Percentiles rank a stretch among this genome's conserved stretches.
These are phyloP conservation scores for Lycaena phlaeas DNA, from an alignment of 2,888 invertebrate genomes.

Conservation along the genomic window DNA sequence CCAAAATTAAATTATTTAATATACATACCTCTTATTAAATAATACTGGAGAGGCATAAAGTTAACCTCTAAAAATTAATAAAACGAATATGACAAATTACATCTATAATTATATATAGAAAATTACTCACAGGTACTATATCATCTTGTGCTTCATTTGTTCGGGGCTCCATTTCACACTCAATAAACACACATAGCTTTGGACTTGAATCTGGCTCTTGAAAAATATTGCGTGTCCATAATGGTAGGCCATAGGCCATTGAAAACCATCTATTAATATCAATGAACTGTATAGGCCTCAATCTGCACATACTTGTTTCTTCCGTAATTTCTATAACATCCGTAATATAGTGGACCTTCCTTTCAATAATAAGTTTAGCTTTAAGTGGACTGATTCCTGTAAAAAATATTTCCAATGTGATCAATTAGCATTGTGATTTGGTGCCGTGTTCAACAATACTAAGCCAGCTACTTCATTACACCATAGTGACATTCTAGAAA, in stretches of 20 bases:
- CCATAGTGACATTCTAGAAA: too few species aligned
- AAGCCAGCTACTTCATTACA: too few species aligned
- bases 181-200: constrained; percentile 56
- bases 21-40: too few species aligned
- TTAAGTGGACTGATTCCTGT: constrained; percentile 3
- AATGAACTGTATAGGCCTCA: constrained; percentile 61
- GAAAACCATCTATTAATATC: constrained; percentile 62
- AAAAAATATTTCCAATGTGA: not conserved
- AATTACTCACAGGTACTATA: constrained; percentile 37
- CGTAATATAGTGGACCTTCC: constrained; percentile 3
- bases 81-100: too few species aligned
- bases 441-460: too few species aligned
- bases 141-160: constrained; percentile 37
- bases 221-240: constrained; percentile 45
- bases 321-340: constrained; percentile 63
- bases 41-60: too few species aligned
- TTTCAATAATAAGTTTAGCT: constrained; percentile 1
- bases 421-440: too few species aligned
- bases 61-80: too few species aligned
- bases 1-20: too few species aligned
- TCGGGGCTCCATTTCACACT: constrained; percentile 64
- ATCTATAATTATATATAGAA: too few species aligned
- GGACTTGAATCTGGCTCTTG: constrained; percentile 35
- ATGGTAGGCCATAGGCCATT: constrained; percentile 49
- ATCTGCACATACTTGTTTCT: constrained; percentile 59